Percentiles rank a stretch among this genome's conserved stretches.
These are phyloP conservation scores for Ochotona princeps DNA, from an alignment of 2,113 vertebrate genomes.

Conservation along the genomic window DNA sequence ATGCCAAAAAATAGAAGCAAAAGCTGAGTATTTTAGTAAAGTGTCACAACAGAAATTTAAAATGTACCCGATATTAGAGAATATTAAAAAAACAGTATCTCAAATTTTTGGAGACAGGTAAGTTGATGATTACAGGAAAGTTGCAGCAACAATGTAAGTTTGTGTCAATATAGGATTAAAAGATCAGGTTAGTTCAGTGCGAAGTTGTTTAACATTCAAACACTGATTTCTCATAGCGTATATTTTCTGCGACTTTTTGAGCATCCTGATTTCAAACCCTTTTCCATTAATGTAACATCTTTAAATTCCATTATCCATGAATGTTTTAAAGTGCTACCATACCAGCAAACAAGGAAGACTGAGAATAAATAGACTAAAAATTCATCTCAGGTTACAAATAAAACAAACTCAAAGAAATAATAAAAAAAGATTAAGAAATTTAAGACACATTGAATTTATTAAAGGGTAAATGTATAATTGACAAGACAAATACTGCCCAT, in stretches of 20 bases:
- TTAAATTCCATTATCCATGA: no score
- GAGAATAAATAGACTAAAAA: background rate
- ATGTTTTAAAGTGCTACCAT: background rate
- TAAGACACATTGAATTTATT: background rate
- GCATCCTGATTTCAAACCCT: no score
- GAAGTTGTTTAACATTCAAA: no score
- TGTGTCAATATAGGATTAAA: no score
- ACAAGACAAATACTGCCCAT: background rate
- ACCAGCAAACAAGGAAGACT: background rate
- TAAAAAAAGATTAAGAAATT: background rate
- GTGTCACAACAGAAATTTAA: background rate
- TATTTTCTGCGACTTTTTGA: no score
- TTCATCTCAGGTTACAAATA: background rate
- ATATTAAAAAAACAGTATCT: background rate
- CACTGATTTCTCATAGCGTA: no score
- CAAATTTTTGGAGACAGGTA: background rate
- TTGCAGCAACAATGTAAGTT: background rate
- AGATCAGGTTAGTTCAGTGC: no score
- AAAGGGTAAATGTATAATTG: background rate
- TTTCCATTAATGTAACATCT: no score
- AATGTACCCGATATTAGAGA: background rate
- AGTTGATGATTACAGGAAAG: background rate
- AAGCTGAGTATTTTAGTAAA: background rate
- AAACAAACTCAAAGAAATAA: background rate
- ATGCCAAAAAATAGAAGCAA: slow-evolving; percentile 1